These are phyloP conservation scores for Pseudorhiza aurosa DNA, from an alignment of 30 jellyfish, hydroid and myxozoan genomes.

Conservation along the genomic window DNA sequence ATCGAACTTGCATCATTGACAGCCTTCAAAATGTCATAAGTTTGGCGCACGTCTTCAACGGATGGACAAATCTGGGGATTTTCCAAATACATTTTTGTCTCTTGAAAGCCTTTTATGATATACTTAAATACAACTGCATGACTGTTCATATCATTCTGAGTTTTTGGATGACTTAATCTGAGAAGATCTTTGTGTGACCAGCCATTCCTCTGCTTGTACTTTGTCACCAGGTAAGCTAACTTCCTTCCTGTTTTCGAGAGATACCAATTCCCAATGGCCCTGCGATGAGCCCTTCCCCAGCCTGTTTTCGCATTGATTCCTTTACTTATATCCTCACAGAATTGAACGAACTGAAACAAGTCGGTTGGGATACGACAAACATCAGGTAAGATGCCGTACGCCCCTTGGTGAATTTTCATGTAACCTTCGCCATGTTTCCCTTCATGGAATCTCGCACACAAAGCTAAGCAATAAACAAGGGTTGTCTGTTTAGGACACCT, in stretches of 20 bases:
- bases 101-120: slow-evolving; percentile 22
- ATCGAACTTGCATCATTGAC: slow-evolving; percentile 17
- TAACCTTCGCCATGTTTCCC: background rate
- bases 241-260: slow-evolving; percentile 14
- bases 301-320: background rate
- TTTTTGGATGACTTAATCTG: slow-evolving; percentile 55
- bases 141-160: background rate
- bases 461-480: slow-evolving; percentile 35
- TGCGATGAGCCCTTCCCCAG: slow-evolving; percentile 73
- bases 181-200: slow-evolving; percentile 68
- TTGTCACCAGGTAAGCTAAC: slow-evolving; percentile 58
- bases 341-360: slow-evolving; percentile 40
- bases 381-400: slow-evolving; percentile 28
- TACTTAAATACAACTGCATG: slow-evolving; percentile 28
- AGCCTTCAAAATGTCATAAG: slow-evolving; percentile 26
- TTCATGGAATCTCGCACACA: slow-evolving; percentile 56
- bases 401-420: slow-evolving; percentile 18
- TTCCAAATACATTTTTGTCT: slow-evolving; percentile 1
- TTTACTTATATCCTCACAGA: slow-evolving; percentile 37
- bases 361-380: slow-evolving; percentile 67
- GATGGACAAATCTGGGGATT: slow-evolving; percentile 6
- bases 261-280: slow-evolving; percentile 56
- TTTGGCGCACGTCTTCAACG: slow-evolving; percentile 1
- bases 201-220: slow-evolving; percentile 62
- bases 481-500: slow-evolving; percentile 66